phyloP scores from a whole-genome alignment of 1,140 invertebrate species.

The Thrips palmi region DNA sequence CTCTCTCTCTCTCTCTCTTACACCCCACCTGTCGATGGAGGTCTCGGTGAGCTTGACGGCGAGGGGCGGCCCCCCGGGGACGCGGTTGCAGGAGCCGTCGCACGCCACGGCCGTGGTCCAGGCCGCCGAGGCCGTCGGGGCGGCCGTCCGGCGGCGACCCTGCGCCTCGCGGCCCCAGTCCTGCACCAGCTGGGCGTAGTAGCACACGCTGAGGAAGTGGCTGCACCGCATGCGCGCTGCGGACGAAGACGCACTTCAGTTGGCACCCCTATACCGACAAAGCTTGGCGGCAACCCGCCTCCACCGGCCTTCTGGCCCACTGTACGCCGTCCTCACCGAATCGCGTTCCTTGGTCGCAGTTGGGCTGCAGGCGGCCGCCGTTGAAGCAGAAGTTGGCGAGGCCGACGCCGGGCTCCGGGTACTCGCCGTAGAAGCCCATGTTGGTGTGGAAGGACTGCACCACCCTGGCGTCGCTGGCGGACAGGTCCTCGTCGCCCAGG shows the following conservation, averaged over 20 bases:
- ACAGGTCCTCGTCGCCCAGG: slow-evolving; percentile 36
- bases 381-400: slow-evolving; percentile 60
- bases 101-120: too few species aligned
- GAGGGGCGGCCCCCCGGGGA: too few species aligned
- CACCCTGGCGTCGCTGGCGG: slow-evolving; percentile 45
- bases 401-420: slow-evolving; percentile 35
- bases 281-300: not conserved
- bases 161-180: too few species aligned
- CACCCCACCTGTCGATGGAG: too few species aligned
- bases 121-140: too few species aligned
- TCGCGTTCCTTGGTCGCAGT: slow-evolving; percentile 38
- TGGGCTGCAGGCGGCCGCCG: slow-evolving; percentile 55
- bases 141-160: too few species aligned
- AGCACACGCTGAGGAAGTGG: slow-evolving; percentile 54
- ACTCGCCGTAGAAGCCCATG: slow-evolving; percentile 51
- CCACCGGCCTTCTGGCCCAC: not conserved
- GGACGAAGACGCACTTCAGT: slow-evolving; percentile 1
- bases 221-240: slow-evolving; percentile 47
- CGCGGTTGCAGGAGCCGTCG: too few species aligned
- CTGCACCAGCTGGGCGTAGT: too few species aligned
- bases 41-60: too few species aligned
- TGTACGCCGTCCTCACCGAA: not conserved
- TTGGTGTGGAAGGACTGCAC: slow-evolving; percentile 59
- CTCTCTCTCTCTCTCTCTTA: too few species aligned
- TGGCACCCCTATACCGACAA: not conserved